Conservation (phyloP, 2,797 vertebrate genomes). For the Sylvilagus floridanus region DNA sequence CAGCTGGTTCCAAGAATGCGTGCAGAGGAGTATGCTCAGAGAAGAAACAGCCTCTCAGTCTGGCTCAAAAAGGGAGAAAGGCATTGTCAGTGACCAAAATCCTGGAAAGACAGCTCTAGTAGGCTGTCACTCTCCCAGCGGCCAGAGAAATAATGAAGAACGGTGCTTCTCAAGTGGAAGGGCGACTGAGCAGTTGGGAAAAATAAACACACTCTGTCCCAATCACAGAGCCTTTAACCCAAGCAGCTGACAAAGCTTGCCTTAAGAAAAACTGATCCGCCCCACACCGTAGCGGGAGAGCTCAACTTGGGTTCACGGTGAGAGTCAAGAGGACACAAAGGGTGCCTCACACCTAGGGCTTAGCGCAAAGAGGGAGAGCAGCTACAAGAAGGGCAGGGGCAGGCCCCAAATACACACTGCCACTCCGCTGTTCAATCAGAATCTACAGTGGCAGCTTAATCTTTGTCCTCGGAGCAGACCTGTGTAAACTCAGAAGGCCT, state of each 20-base stretch:
- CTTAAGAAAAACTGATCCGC: constrained; percentile 13
- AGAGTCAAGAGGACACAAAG: not conserved
- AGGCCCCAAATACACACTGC: not conserved
- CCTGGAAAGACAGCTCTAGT: not conserved
- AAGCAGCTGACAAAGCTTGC: not conserved
- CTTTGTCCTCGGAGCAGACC: constrained; percentile 61
- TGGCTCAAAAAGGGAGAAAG: constrained; percentile 28
- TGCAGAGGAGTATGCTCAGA: not conserved
- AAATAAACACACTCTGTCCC: constrained; percentile 10
- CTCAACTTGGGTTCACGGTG: not conserved
- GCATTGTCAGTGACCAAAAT: not conserved
- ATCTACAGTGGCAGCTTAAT: constrained; percentile 64
- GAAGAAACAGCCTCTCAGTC: constrained; percentile 21
- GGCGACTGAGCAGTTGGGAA: not conserved
- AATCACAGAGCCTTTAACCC: not conserved
- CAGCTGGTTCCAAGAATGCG: constrained; percentile 33
- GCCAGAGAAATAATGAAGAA: constrained; percentile 7
- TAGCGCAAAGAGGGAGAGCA: not conserved
- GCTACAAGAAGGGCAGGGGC: not conserved
- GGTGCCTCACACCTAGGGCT: not conserved
- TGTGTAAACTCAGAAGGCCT: constrained; percentile 57
- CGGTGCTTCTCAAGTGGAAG: not conserved
- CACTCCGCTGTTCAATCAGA: constrained; percentile 9
- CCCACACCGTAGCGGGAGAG: not conserved
- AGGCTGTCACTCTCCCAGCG: not conserved